phyloP scores from a whole-genome alignment of 1,140 invertebrate genomes.

The Nixonia krombeini region DNA sequence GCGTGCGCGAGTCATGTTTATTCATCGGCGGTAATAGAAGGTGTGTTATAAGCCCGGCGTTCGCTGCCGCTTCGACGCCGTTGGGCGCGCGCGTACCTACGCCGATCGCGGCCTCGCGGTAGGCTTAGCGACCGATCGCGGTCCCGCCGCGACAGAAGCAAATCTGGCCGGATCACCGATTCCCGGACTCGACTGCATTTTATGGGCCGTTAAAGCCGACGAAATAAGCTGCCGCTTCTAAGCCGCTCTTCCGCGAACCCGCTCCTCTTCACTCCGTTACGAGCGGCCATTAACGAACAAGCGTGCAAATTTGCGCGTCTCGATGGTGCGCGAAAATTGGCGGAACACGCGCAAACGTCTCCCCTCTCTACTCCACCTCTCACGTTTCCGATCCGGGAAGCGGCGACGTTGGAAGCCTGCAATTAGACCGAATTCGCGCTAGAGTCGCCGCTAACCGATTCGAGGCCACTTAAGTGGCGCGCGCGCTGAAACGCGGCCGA shows the following conservation, averaged over 20 bases:
- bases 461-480: constrained; percentile 38
- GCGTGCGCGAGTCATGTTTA: constrained; percentile 38
- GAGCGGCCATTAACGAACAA: too few relatives aligned
- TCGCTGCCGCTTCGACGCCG: neutral
- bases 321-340: neutral
- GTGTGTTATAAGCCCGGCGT: constrained; percentile 16
- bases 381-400: constrained; percentile 38
- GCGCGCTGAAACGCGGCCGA: constrained; percentile 15
- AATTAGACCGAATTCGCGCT: constrained; percentile 51
- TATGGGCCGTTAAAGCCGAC: too few relatives aligned
- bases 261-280: neutral
- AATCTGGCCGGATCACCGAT: too few relatives aligned
- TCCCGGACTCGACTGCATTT: too few relatives aligned
- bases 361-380: constrained; percentile 29
- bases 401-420: constrained; percentile 44
- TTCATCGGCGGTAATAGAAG: constrained; percentile 46
- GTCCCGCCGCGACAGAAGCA: too few relatives aligned
- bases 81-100: neutral
- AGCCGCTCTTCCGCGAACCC: too few relatives aligned
- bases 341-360: neutral
- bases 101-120: too few relatives aligned
- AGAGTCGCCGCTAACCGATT: constrained; percentile 48
- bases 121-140: too few relatives aligned
- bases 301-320: too few relatives aligned
- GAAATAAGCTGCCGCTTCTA: too few relatives aligned